A percentile compares a stretch with the other conserved stretches of the same genome.
Evolutionary conservation across 2,888 invertebrate species (phyloP).

Genomic region (Ichneumon xanthorius): DNA sequence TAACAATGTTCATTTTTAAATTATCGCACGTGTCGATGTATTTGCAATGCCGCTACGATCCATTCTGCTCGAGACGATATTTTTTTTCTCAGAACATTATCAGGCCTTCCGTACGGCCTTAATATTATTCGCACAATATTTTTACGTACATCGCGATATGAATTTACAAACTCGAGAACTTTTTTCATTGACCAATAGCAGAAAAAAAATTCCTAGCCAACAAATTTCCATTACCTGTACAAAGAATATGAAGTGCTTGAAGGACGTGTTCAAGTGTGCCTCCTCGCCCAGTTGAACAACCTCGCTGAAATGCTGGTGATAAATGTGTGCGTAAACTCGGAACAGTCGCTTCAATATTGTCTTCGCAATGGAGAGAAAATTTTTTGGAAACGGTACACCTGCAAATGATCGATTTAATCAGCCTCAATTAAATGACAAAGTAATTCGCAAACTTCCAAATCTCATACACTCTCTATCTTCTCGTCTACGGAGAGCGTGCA

Average conservation of each 20-base stretch:
- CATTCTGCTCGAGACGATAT: background rate
- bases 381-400: conserved; percentile 99
- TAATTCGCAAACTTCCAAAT: background rate
- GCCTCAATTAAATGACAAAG: background rate
- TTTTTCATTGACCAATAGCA: background rate
- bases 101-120: background rate
- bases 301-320: conserved; percentile 99
- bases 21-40: background rate
- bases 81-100: background rate
- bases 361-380: conserved; percentile 98
- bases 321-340: conserved; percentile 99
- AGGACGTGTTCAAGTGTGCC: conserved; percentile 99
- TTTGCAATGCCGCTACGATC: background rate
- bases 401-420: conserved; percentile 49
- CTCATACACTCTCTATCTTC: background rate
- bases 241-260: conserved; percentile 99
- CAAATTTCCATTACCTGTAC: conserved; percentile 89
- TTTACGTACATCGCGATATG: background rate
- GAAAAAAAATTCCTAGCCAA: background rate
- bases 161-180: background rate
- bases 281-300: conserved; percentile 99
- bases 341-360: conserved; percentile 99
- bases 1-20: background rate
- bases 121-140: background rate
- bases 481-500: background rate